These are phyloP conservation scores for Agonopterix arenella DNA, from an alignment of 2,888 invertebrate species.

Conservation along the genomic window DNA sequence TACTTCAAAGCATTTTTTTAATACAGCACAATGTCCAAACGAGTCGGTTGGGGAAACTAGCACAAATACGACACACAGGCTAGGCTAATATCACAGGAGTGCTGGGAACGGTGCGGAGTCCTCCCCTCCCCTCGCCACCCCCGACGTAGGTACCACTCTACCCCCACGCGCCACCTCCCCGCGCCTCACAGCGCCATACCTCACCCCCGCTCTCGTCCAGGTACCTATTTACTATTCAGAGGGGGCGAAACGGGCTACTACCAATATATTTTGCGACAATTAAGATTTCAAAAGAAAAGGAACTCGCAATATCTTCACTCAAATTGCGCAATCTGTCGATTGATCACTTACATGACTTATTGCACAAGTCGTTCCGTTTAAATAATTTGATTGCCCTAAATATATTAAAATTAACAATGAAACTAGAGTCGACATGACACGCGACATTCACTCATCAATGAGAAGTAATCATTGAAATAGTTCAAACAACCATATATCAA, in stretches of 20 bases:
- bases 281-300: constrained; percentile 67
- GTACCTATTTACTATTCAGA: constrained; percentile 69
- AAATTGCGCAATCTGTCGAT: constrained; percentile 40
- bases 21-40: constrained; percentile 63
- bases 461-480: constrained; percentile 13
- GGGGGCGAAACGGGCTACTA: constrained; percentile 62
- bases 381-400: constrained; percentile 4
- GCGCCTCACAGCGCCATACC: constrained; percentile 15
- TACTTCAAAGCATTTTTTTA: constrained; percentile 48
- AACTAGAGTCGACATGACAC: constrained; percentile 18
- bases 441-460: not conserved
- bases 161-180: constrained; percentile 16
- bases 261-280: constrained; percentile 71
- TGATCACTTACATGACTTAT: constrained; percentile 32
- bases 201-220: constrained; percentile 31
- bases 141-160: constrained; percentile 4
- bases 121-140: constrained; percentile 23
- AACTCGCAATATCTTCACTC: constrained; percentile 37
- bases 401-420: constrained; percentile 26
- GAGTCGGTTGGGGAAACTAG: constrained; percentile 65
- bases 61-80: constrained; percentile 74
- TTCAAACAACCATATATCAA: constrained; percentile 37
- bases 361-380: constrained; percentile 25
- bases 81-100: constrained; percentile 77
- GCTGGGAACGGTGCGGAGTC: constrained; percentile 68